Evolutionary conservation across 1,140 invertebrate genomes (phyloP), one percentile per base, ranked within the genome.

Genomic region (Trichoplusia ni): DNA sequence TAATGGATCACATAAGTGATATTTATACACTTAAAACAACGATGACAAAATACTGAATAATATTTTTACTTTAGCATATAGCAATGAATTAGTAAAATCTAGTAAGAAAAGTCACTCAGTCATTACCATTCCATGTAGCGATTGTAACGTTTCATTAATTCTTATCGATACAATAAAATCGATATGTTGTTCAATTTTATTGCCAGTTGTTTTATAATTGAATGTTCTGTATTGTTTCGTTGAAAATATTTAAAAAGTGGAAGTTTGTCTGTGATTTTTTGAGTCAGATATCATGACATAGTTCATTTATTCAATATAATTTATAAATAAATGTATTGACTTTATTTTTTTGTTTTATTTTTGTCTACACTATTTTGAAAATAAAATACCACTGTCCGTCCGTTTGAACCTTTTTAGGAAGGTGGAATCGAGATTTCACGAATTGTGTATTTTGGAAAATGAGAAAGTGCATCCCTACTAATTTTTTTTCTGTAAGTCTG

Each of bases 181-280:
- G 21, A n/a, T 8, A 1, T 1, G 1, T 21, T 4, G 18, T 3
- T 35, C 18, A 29, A 51, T 33, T 33, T 14, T 16, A 47, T 13
- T 19, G 11, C 4, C 29, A 11, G n/a, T 33, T 16, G 23, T 47
- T 16, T 47, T 47, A 8, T 4, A 18, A 49, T 29, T 8, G 3
- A 16, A 14, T 16, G 25, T 4, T 19, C 14, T 16, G 7, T 40
- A 38, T 23, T 21, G 18, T 14, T 19, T 25, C 11, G 7, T 16
- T n/a, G n/a, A n/a, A n/a, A n/a, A 47, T 46, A 9, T 11, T 40
- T 9, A 44, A 44, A 44, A n/a, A 42, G 3, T 18, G 11, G 11
- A 11, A 42, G 14, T 6, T 18, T 56, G 58, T 67, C 58, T 69
- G 62, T 64, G 67, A 69, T 69, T 64, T 47, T 68, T 61, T 29